A percentile compares a stretch with the other conserved stretches of the same genome.
phyloP scores from a whole-genome alignment of 2,113 vertebrate species.

The Xyliphius kryptos region DNA sequence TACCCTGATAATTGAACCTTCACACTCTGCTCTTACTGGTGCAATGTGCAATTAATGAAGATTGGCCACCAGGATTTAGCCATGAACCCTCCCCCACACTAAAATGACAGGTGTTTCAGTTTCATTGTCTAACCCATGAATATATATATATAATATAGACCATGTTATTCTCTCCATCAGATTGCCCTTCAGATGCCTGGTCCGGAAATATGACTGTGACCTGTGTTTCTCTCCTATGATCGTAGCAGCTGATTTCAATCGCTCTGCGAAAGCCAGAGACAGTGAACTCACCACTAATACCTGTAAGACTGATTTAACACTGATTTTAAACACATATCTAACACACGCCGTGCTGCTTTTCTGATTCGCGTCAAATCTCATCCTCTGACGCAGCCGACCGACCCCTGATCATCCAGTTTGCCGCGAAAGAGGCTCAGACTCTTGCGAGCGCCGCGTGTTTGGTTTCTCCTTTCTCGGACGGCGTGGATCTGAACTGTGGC shows the following conservation, averaged over 20 bases:
- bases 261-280: conserved; percentile 90
- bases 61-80: no score
- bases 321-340: no score
- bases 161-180: conserved; percentile 52
- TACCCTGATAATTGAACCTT: no score
- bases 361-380: neutral
- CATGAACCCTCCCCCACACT: no score
- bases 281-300: conserved; percentile 93
- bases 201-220: conserved; percentile 87
- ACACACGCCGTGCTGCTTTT: no score
- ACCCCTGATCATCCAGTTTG: conserved; percentile 92
- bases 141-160: no score
- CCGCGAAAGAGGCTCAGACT: conserved; percentile 83
- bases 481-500: conserved; percentile 95
- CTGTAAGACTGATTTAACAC: conserved; percentile 58
- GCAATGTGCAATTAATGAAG: no score
- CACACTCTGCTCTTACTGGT: no score
- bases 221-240: conserved; percentile 98
- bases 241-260: conserved; percentile 86
- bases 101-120: no score
- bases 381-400: conserved; percentile 73
- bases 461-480: conserved; percentile 82
- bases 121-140: no score
- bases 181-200: conserved; percentile 86
- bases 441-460: conserved; percentile 82